Evolutionary conservation across 1,140 invertebrate species (phyloP).

Genomic region (Saccostrea echinata): DNA sequence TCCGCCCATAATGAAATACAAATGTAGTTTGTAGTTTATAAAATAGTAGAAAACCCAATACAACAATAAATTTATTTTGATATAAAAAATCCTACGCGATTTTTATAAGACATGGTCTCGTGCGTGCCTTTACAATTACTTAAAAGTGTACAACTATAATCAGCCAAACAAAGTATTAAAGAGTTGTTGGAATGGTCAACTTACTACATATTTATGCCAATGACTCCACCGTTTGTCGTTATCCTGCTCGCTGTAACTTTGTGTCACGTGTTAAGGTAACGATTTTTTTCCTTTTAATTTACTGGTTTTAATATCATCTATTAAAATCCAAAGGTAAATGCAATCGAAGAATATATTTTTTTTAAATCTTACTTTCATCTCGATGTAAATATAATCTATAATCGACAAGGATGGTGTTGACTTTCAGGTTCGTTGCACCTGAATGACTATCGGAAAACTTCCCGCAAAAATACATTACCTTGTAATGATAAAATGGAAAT

Average conservation of each 20-base stretch:
- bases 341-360: background rate
- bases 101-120: too few relatives aligned
- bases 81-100: too few relatives aligned
- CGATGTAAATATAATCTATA: background rate
- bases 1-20: too few relatives aligned
- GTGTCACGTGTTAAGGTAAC: background rate
- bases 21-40: too few relatives aligned
- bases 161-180: too few relatives aligned
- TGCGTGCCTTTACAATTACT: too few relatives aligned
- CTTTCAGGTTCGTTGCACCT: background rate
- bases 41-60: too few relatives aligned
- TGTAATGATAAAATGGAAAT: background rate
- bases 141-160: too few relatives aligned
- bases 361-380: constrained; percentile 3
- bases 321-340: background rate
- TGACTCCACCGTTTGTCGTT: background rate
- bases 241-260: background rate
- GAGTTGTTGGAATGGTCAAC: background rate
- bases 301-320: background rate
- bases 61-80: too few relatives aligned
- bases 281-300: background rate
- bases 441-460: background rate
- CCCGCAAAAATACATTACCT: background rate
- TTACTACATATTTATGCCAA: background rate
- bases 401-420: background rate